Percentiles rank a stretch among this genome's conserved stretches.
Evolutionary conservation across 1,140 invertebrate species (phyloP).

Genomic region (Apis mellifera): Amel_HAv3.1 CM009942.2:3290001-3290500

Average conservation of each 20-base stretch:
- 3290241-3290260: slow-evolving; percentile 87
- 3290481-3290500: slow-evolving; percentile 89
- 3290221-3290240: slow-evolving; percentile 87
- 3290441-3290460: background rate
- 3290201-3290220: slow-evolving; percentile 90
- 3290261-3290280: slow-evolving; percentile 89
- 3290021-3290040: slow-evolving; percentile 85
- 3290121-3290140: slow-evolving; percentile 66
- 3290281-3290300: slow-evolving; percentile 88
- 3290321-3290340: slow-evolving; percentile 88
- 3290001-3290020: slow-evolving; percentile 82
- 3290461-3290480: slow-evolving; percentile 2
- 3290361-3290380: slow-evolving; percentile 91
- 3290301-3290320: slow-evolving; percentile 90
- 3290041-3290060: slow-evolving; percentile 86
- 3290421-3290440: slow-evolving; percentile 5
- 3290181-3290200: background rate
- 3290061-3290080: slow-evolving; percentile 86
- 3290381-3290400: slow-evolving; percentile 33
- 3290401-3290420: slow-evolving; percentile 1
- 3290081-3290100: slow-evolving; percentile 91
- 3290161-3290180: background rate
- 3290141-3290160: background rate
- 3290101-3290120: slow-evolving; percentile 91
- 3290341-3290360: slow-evolving; percentile 88